Conservation (phyloP, 2,888 invertebrate species). For the Ramazzottius varieornatus region DNA sequence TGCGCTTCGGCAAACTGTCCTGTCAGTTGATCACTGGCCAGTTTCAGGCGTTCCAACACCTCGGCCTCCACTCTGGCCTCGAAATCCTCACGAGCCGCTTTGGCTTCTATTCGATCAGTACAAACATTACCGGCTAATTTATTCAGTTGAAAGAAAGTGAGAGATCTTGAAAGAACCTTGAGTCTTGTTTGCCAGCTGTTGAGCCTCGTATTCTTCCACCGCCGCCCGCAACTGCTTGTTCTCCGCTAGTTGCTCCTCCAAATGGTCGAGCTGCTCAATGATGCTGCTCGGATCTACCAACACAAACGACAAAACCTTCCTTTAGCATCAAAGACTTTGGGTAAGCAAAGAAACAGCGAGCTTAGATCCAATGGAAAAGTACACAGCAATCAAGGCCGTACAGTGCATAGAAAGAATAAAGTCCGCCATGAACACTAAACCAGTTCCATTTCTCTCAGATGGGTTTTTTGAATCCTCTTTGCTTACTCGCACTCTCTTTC, state of each 20-base stretch:
- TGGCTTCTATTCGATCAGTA: not conserved
- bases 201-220: slow-evolving; percentile 28
- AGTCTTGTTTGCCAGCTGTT: slow-evolving; percentile 29
- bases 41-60: slow-evolving; percentile 9
- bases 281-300: slow-evolving; percentile 25
- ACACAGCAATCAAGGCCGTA: not conserved
- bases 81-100: not conserved
- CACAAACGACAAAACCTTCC: not conserved
- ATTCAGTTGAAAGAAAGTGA: slow-evolving; percentile 4
- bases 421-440: not conserved
- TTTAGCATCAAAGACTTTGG: not conserved
- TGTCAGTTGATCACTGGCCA: slow-evolving; percentile 15
- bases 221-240: slow-evolving; percentile 27
- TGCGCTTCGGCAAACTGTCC: slow-evolving; percentile 22
- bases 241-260: slow-evolving; percentile 26
- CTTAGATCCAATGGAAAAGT: too few relatives aligned
- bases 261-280: slow-evolving; percentile 23
- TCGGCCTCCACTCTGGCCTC: slow-evolving; percentile 20
- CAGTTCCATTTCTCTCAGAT: not conserved
- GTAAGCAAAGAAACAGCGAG: too few relatives aligned
- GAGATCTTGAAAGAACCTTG: slow-evolving; percentile 20
- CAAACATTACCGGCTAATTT: not conserved
- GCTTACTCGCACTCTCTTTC: slow-evolving; percentile 7
- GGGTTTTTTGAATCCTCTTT: not conserved
- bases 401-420: not conserved